These are phyloP conservation scores for Aplidium turbinatum DNA, from an alignment of 23 tunicate genomes.

Conservation along the genomic window DNA sequence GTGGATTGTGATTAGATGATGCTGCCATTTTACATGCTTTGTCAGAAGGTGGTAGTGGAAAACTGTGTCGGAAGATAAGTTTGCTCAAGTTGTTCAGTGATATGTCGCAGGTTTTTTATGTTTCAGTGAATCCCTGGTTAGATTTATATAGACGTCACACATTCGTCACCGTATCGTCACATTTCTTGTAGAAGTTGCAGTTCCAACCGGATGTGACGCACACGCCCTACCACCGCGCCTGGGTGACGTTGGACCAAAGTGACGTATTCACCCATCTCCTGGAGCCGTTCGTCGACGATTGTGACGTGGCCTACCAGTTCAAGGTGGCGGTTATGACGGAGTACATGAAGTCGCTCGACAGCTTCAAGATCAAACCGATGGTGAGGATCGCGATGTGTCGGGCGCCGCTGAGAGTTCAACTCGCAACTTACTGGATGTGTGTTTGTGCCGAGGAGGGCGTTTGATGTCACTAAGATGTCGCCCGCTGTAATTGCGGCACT, in stretches of 20 bases:
- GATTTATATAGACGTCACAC: no score
- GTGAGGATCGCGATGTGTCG: no score
- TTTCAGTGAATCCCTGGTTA: no score
- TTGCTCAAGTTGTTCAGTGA: no score
- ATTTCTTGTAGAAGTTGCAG: constrained; percentile 45
- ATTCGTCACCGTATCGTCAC: no score
- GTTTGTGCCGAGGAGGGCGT: no score
- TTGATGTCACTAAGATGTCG: no score
- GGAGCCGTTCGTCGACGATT: constrained; percentile 20
- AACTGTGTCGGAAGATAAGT: no score
- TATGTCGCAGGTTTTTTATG: no score
- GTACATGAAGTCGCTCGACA: constrained; percentile 69
- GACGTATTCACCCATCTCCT: constrained; percentile 68
- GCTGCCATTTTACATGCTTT: background rate
- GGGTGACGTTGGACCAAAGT: constrained; percentile 70
- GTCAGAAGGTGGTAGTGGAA: background rate
- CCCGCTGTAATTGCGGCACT: no score
- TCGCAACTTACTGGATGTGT: no score
- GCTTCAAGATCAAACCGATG: constrained; percentile 46
- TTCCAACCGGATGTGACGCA: constrained; percentile 7
- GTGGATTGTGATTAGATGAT: background rate
- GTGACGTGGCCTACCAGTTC: constrained; percentile 10
- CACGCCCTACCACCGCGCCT: constrained; percentile 40
- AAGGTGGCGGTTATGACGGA: constrained; percentile 66
- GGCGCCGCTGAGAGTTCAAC: no score